Evolutionary conservation across 2,797 vertebrate genomes (phyloP).

Genomic region (Phoxinus dragarum): DNA sequence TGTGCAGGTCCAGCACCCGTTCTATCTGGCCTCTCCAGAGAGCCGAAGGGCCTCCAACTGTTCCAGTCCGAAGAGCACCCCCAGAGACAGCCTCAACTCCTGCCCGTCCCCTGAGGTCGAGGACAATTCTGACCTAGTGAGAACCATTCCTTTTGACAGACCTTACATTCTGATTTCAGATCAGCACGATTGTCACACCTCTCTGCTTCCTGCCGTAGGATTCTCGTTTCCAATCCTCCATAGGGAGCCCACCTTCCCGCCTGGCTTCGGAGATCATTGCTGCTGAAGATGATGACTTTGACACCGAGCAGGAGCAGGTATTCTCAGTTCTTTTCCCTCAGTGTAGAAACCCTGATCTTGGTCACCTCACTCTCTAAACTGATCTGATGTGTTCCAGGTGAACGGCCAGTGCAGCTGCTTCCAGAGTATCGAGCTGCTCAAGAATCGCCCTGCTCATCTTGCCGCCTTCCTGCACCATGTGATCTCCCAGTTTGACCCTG

Average conservation of each 20-base stretch:
- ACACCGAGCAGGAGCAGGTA: conserved; percentile 94
- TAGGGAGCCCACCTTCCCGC: conserved; percentile 82
- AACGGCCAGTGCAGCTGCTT: conserved; percentile 92
- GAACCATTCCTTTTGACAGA: not conserved
- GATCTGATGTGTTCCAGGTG: conserved; percentile 74
- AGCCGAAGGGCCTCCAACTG: conserved; percentile 70
- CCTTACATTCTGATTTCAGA: not conserved
- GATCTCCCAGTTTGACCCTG: conserved; percentile 95
- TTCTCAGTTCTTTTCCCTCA: not conserved
- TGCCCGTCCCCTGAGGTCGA: conserved; percentile 78
- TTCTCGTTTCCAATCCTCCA: conserved; percentile 79
- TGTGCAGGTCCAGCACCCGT: conserved; percentile 70
- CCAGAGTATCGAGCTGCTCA: conserved; percentile 89
- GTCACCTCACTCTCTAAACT: not conserved
- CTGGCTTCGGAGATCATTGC: conserved; percentile 88
- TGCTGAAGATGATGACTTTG: conserved; percentile 95
- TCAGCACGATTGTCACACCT: not conserved
- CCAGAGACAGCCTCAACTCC: conserved; percentile 79
- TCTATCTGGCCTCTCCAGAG: conserved; percentile 71
- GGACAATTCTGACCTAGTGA: conserved; percentile 78
- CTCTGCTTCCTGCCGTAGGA: conserved; percentile 75
- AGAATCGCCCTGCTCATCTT: conserved; percentile 91
- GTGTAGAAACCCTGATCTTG: not conserved
- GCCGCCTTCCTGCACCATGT: conserved; percentile 94
- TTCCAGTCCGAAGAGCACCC: conserved; percentile 78